Evolutionary conservation across 1,140 invertebrate genomes (phyloP).

Genomic region (Drosophila seguyi): DNA sequence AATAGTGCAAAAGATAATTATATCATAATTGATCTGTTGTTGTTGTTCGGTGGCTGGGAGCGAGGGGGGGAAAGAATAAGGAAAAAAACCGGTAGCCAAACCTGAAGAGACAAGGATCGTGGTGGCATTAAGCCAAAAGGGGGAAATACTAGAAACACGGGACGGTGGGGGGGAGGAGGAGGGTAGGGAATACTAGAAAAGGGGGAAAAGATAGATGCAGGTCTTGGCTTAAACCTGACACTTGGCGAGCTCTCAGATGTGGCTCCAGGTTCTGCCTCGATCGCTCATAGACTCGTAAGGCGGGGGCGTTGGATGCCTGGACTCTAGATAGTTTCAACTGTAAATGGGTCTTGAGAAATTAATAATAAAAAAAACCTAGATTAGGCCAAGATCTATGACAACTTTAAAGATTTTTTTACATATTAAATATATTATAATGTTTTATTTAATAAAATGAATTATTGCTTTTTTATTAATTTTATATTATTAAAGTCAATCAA

Average conservation of each 20-base stretch:
- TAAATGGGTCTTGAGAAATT: not conserved
- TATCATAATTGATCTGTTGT: slow-evolving; percentile 77
- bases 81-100: slow-evolving; percentile 69
- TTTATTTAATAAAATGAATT: too few relatives aligned
- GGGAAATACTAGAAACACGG: slow-evolving; percentile 5
- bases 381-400: not conserved
- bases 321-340: not conserved
- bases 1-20: slow-evolving; percentile 79
- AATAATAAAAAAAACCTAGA: too few relatives aligned
- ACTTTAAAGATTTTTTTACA: not conserved
- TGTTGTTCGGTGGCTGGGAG: not conserved
- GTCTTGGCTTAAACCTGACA: slow-evolving; percentile 3
- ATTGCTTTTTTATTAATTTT: too few relatives aligned
- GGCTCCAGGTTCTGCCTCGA: not conserved
- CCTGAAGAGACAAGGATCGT: slow-evolving; percentile 16
- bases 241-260: slow-evolving; percentile 16
- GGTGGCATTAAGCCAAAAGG: not conserved
- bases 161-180: not conserved
- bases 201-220: slow-evolving; percentile 18
- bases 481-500: too few relatives aligned
- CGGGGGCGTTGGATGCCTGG: not conserved
- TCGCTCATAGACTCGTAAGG: not conserved
- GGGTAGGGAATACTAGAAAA: slow-evolving; percentile 2
- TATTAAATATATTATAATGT: too few relatives aligned
- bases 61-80: not conserved